A percentile compares a stretch with the other conserved stretches of the same genome.
These are phyloP conservation scores for Lynx canadensis DNA, from an alignment of 2,113 vertebrate species.

Conservation along the genomic window DNA sequence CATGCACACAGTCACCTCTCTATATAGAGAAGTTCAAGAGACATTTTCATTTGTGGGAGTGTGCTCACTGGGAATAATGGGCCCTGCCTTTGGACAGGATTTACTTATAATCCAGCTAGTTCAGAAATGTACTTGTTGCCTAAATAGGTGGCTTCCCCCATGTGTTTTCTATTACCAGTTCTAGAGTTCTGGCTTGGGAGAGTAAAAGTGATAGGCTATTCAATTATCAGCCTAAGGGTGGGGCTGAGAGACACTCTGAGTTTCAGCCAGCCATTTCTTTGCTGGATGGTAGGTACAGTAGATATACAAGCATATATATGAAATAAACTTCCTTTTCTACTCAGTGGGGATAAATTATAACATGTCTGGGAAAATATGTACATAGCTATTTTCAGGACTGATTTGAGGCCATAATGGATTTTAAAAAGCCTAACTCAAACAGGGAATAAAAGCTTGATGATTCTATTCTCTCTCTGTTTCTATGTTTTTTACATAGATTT, in stretches of 20 bases:
- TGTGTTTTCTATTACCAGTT: neutral
- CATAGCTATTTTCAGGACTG: slow-evolving; percentile 42
- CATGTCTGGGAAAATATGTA: neutral
- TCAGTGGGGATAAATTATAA: slow-evolving; percentile 47
- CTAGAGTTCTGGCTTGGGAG: neutral
- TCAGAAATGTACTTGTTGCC: neutral
- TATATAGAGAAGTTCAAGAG: neutral
- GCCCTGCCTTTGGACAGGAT: neutral
- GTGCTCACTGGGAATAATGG: neutral
- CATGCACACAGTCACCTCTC: neutral
- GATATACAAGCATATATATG: neutral
- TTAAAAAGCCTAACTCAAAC: slow-evolving; percentile 52
- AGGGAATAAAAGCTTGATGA: slow-evolving; percentile 12
- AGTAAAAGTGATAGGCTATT: neutral
- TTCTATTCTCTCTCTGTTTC: slow-evolving; percentile 12
- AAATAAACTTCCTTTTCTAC: slow-evolving; percentile 24
- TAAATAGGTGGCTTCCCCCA: neutral
- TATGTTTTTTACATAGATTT: slow-evolving; percentile 23
- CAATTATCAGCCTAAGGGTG: neutral
- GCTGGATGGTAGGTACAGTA: neutral
- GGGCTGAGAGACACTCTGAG: neutral
- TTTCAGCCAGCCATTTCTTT: neutral
- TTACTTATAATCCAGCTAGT: neutral
- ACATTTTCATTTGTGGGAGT: neutral
- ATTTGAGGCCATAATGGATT: slow-evolving; percentile 20